Evolutionary conservation across 2,888 invertebrate species (phyloP), one percentile per base, ranked within the genome.

Genomic region (Lochmaea crataegi): DNA sequence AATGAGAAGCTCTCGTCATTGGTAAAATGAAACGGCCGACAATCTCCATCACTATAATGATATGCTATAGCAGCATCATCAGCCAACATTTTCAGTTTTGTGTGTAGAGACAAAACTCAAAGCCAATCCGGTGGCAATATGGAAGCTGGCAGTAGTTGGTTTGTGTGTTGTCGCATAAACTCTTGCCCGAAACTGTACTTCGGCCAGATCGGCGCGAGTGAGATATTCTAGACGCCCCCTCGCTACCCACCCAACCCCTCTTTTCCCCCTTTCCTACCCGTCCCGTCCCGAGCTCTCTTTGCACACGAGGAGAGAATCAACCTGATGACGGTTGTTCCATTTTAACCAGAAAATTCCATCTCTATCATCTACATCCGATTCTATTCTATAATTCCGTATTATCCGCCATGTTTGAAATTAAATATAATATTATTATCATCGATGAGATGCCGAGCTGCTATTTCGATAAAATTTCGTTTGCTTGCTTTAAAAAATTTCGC

Each of bases 41-140:
- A 60, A n/a, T 61, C 42, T 42, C 42, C 61, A 6, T 9, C 2
- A 61, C 41, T 61, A 61, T n/a, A n/a, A n/a, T n/a, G n/a, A n/a
- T n/a, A 61, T 61, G 38, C 42, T 61, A 41, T 61, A n/a, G 14
- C 2, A 42, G 9, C 41, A 38, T 41, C 38, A 16, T 61, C 16
- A 41, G 82, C 80, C 82, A 77, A 84, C 83, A 83, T 84, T 84
- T 84, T 83, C 82, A 83, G 82, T 80, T 81, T 79, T 78, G 82
- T 82, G 83, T 81, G 80, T 83, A 2, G 1, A 84, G 80, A 81
- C 42, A 70, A 74, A 71, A 65, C 66, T 65, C 64, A 81, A 74
- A 71, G 68, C 66, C 67, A 61, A 74, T 74, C 73, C 71, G 71
- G 72, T 79, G 80, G 72, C 72, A 74, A 73, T 73, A 81, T 82